phyloP scores from a whole-genome alignment of 1,140 invertebrate genomes.

The Ylistrum balloti region DNA sequence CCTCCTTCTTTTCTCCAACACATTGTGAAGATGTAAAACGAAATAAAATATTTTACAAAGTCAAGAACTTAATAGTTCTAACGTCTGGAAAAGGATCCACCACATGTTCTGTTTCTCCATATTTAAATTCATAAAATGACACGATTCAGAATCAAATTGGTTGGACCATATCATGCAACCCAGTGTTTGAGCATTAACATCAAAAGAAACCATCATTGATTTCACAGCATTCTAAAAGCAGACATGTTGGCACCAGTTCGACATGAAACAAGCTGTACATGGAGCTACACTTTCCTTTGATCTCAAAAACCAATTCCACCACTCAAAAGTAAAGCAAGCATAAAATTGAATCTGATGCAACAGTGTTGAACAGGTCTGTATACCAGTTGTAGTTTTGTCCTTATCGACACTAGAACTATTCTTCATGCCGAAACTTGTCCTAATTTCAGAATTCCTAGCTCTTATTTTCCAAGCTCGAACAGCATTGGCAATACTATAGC shows the following conservation, averaged over 20 bases:
- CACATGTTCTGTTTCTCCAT: not conserved
- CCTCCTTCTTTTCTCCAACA: not conserved
- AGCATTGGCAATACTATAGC: not conserved
- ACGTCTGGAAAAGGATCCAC: constrained; percentile 1
- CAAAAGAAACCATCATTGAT: not conserved
- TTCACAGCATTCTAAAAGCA: not conserved
- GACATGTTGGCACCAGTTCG: not conserved
- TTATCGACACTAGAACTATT: not conserved
- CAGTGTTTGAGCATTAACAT: not conserved
- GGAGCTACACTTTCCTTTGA: not conserved
- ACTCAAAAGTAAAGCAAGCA: constrained; percentile 19
- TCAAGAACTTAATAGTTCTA: not conserved
- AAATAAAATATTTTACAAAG: constrained; percentile 21
- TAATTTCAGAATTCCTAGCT: constrained; percentile 18
- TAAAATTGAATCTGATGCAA: constrained; percentile 40
- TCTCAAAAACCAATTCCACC: constrained; percentile 38
- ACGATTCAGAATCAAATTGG: constrained; percentile 14
- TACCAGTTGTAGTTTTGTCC: not conserved
- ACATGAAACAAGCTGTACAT: not conserved
- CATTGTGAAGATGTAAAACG: not conserved
- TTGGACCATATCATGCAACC: constrained; percentile 1
- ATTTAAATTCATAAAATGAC: constrained; percentile 36
- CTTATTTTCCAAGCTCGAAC: not conserved
- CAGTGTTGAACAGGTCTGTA: not conserved
- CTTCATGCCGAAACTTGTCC: not conserved